A percentile compares a stretch with the other conserved stretches of the same genome.
Evolutionary conservation across 2,113 vertebrate species (phyloP).

Genomic region (Vombatus ursinus): DNA sequence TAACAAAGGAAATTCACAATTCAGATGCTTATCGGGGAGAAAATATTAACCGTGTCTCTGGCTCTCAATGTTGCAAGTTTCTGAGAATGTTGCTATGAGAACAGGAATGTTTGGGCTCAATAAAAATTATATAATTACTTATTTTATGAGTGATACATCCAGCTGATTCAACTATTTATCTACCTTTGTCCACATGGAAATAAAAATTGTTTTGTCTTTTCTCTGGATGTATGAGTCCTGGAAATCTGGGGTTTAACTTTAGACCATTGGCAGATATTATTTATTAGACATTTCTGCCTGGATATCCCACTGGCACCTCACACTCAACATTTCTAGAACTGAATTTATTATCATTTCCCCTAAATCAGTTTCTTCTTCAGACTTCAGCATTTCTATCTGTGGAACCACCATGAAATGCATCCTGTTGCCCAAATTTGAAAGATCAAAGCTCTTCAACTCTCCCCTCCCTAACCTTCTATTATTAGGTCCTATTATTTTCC

Average conservation of each 20-base stretch:
- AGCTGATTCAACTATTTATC: constrained; percentile 2
- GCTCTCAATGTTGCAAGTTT: constrained; percentile 16
- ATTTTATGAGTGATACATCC: constrained; percentile 54
- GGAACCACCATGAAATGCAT: neutral
- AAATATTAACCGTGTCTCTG: constrained; percentile 52
- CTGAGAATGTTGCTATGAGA: constrained; percentile 63
- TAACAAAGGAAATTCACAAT: neutral
- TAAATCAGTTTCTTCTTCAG: neutral
- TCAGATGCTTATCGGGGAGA: constrained; percentile 19
- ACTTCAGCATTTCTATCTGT: neutral
- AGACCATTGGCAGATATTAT: neutral
- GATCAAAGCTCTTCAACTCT: neutral
- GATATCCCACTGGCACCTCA: neutral
- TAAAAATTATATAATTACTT: constrained; percentile 51
- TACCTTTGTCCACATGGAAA: neutral
- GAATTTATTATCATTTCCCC: neutral
- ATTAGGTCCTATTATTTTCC: neutral
- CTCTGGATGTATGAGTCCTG: constrained; percentile 2
- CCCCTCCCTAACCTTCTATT: neutral
- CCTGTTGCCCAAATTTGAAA: neutral
- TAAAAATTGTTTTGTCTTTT: neutral
- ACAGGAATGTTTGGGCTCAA: constrained; percentile 41
- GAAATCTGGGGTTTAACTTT: neutral
- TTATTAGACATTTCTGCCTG: neutral
- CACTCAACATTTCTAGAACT: neutral